phyloP scores from a whole-genome alignment of 2,113 vertebrate genomes.

The Xiphophorus hellerii region DNA sequence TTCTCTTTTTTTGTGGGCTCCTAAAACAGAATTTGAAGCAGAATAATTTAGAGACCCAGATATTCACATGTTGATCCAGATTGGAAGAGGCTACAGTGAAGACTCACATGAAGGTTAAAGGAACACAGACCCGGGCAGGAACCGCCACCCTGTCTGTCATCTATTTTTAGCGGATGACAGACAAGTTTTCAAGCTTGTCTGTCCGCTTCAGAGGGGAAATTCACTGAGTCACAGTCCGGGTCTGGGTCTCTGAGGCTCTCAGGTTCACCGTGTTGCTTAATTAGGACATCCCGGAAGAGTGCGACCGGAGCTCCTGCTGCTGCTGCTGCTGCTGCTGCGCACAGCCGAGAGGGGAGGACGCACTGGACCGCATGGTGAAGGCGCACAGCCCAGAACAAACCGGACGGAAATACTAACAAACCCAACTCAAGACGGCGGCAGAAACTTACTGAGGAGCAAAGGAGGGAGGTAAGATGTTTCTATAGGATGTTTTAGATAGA shows the following conservation, averaged over 20 bases:
- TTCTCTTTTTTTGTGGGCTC: background rate
- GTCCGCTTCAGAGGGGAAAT: conserved; percentile 16
- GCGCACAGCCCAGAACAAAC: conserved; percentile 30
- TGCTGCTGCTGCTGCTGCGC: conserved; percentile 73
- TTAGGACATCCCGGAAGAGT: conserved; percentile 92
- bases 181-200: conserved; percentile 31
- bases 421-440: conserved; percentile 30
- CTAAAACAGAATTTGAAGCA: background rate
- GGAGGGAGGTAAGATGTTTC: conserved; percentile 48
- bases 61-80: background rate
- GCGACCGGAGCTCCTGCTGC: conserved; percentile 33
- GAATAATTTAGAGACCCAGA: background rate
- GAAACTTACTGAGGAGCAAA: conserved; percentile 14
- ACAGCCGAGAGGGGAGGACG: conserved; percentile 76
- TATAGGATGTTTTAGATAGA: background rate
- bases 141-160: conserved; percentile 13
- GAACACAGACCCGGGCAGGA: conserved; percentile 2
- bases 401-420: conserved; percentile 26
- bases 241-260: conserved; percentile 50
- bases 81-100: background rate
- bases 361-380: conserved; percentile 49
- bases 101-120: background rate
- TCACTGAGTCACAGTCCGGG: conserved; percentile 54
- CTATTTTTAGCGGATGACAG: conserved; percentile 59
- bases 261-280: conserved; percentile 82